Conservation (phyloP, 2,113 vertebrate genomes). For the Poicephalus meyeri region DNA sequence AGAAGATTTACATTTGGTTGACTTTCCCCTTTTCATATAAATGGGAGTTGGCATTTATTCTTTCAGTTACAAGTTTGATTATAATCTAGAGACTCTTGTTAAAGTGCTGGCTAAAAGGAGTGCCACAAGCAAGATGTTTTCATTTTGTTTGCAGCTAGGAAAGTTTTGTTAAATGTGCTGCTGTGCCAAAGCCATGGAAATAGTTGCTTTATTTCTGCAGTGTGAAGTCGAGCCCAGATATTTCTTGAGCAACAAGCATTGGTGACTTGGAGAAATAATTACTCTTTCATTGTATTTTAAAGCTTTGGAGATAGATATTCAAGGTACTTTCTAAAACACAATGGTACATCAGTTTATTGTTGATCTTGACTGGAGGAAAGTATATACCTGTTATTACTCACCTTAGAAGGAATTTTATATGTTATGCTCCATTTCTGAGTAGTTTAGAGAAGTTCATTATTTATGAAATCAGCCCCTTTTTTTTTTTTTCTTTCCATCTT, state of each 20-base stretch:
- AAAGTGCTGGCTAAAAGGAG: neutral
- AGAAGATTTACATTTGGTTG: neutral
- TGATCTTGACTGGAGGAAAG: neutral
- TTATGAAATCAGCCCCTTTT: constrained; percentile 3
- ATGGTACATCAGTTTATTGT: neutral
- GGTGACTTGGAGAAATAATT: neutral
- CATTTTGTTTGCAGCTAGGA: neutral
- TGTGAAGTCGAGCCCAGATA: neutral
- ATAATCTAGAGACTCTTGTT: neutral
- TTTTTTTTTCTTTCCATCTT: neutral
- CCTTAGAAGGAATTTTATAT: constrained; percentile 1
- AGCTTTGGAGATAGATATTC: neutral
- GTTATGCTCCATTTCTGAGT: constrained; percentile 8
- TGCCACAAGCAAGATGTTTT: neutral
- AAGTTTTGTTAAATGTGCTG: neutral
- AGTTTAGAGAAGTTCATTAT: constrained; percentile 30
- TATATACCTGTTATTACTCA: neutral
- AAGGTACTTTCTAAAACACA: neutral
- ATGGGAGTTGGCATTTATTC: neutral
- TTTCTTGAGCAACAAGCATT: neutral
- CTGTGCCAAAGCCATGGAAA: neutral
- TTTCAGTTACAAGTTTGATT: neutral
- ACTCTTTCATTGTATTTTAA: neutral
- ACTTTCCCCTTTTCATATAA: neutral
- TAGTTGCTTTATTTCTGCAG: neutral